Evolutionary conservation across 92 coral and sea anemone genomes (phyloP).

Genomic region (Porites rus): DNA sequence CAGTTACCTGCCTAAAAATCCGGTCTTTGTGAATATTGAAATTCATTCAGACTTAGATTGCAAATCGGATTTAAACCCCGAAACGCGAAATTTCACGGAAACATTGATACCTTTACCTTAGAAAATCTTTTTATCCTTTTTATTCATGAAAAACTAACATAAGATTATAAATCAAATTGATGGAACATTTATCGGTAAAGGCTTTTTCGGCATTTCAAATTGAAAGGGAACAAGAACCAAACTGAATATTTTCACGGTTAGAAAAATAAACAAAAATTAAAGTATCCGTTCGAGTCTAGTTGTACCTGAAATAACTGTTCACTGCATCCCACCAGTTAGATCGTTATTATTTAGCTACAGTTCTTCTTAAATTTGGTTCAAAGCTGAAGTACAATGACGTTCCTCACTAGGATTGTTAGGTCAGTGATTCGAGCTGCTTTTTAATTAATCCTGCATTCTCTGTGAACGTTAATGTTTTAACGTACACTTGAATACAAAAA

Average conservation of each 20-base stretch:
- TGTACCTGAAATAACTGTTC: neutral
- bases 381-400: too few relatives aligned
- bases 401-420: too few relatives aligned
- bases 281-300: neutral
- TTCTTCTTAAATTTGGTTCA: too few relatives aligned
- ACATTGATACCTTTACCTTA: neutral
- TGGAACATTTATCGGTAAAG: neutral
- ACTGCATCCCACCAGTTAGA: too few relatives aligned
- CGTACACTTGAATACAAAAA: too few relatives aligned
- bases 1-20: neutral
- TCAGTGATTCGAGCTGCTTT: too few relatives aligned
- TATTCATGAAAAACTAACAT: neutral
- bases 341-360: too few relatives aligned
- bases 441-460: too few relatives aligned
- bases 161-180: neutral
- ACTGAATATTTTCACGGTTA: neutral
- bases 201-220: neutral
- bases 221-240: neutral
- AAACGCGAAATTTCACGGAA: neutral
- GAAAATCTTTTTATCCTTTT: neutral
- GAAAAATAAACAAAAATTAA: neutral
- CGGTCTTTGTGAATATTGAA: neutral
- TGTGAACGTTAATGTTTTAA: too few relatives aligned
- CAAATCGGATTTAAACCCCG: conserved; percentile 4
- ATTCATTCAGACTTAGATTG: neutral